A percentile compares a stretch with the other conserved stretches of the same genome.
Conservation (phyloP, 1,140 invertebrate species). For the Neelides sp. region DNA sequence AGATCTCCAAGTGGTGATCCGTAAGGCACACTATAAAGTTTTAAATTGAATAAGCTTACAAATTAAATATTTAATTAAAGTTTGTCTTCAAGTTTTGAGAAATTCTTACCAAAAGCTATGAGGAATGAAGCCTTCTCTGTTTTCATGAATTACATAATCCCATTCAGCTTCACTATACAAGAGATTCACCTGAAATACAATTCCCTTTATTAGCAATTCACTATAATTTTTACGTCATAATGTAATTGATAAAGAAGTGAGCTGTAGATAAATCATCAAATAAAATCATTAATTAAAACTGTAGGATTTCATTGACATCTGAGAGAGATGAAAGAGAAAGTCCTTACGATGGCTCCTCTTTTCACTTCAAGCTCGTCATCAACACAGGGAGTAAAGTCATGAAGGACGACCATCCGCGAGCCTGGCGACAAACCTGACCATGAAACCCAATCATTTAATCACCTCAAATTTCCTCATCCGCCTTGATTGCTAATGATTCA, state of each 20-base stretch:
- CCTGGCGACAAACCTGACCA: slow-evolving; percentile 48
- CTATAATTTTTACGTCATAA: not conserved
- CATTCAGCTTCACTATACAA: slow-evolving; percentile 90
- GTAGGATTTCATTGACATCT: too few species aligned
- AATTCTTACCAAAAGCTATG: too few species aligned
- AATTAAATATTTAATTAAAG: too few species aligned
- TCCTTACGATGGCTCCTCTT: slow-evolving; percentile 41
- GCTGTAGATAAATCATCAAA: too few species aligned
- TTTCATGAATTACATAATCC: slow-evolving; percentile 86
- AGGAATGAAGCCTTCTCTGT: slow-evolving; percentile 86
- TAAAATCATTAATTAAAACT: too few species aligned
- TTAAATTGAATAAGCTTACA: too few species aligned
- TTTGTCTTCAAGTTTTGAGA: too few species aligned
- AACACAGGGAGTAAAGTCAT: slow-evolving; percentile 87
- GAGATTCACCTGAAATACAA: slow-evolving; percentile 56
- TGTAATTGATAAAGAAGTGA: too few species aligned
- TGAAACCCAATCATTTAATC: slow-evolving; percentile 30
- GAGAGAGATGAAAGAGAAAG: too few species aligned
- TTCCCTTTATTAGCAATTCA: not conserved
- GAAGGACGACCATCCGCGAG: slow-evolving; percentile 85
- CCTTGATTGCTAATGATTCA: too few species aligned
- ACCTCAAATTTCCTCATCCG: not conserved
- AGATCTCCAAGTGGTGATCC: too few species aligned
- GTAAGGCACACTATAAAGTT: too few species aligned
- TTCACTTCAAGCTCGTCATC: slow-evolving; percentile 82